Evolutionary conservation across 2,113 vertebrate genomes (phyloP), one percentile per base, ranked within the genome.

Genomic region (Scophthalmus maximus): DNA sequence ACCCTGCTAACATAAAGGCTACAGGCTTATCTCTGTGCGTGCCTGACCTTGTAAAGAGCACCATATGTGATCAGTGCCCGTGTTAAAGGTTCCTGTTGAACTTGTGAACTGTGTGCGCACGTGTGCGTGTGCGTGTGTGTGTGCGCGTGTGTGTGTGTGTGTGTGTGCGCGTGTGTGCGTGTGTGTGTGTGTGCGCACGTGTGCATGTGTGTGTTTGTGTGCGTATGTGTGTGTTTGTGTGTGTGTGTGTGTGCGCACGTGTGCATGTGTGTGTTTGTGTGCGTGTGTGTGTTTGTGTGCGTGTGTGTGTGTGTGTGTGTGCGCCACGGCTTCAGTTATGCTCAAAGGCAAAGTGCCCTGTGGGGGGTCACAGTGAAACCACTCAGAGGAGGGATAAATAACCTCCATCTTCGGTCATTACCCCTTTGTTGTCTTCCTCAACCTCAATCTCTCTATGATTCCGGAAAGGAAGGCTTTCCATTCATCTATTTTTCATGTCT

Each of bases 401-500:
- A 78, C 81, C 81, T 65, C 82, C 55, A 59, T 79, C 59, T 68
- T 72, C 58, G 67, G 66, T 83, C 75, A 84, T 90, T 78, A 77
- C 65, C 64, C 79, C 44, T 71, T 70, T 81, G 73, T 89, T 86
- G 82, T 88, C 75, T 85, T 73, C 50, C 57, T 55, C 66, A 73
- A 62, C 50, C 78, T 55, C 49, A 6, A 60, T 76, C 56, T 73
- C 50, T 55, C 69, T 49, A 26, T 76, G 73, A 74, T 78, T 82
- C 79, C 23, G 51, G 79, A 89, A 78, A n/a, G 76, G 30, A 68
- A 66, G 66, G 60, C 81, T 85, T 86, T 82, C 60, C 69, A 46
- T 72, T 84, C 79, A 90, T 92, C 76, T 79, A 92, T 92, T 79
- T 92, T 92, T 92, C 71, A 92, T 91, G 88, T 62, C 40, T 71